These are phyloP conservation scores for Celastrina argiolus DNA, from an alignment of 2,888 invertebrate genomes.

Conservation along the genomic window DNA sequence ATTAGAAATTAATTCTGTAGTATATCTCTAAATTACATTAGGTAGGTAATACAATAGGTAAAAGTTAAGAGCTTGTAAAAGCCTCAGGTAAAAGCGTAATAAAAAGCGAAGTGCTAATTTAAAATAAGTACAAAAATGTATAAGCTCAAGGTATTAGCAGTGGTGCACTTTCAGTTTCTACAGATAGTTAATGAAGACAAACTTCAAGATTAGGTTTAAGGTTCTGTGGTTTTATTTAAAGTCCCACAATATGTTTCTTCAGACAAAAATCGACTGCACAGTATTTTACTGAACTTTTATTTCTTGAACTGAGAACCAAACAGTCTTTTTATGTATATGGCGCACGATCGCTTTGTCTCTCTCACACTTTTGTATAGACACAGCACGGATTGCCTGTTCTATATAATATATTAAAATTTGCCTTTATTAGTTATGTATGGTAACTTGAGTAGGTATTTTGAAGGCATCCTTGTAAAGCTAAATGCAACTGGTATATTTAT, in stretches of 20 bases:
- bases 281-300: too few species aligned
- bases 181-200: not conserved
- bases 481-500: not conserved
- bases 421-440: not conserved
- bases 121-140: not conserved
- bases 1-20: not conserved
- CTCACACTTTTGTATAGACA: not conserved
- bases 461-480: not conserved
- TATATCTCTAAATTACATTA: not conserved
- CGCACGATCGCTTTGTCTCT: not conserved
- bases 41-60: not conserved
- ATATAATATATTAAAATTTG: not conserved
- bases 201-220: not conserved
- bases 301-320: too few species aligned
- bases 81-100: too few species aligned
- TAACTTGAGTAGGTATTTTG: not conserved
- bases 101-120: not conserved
- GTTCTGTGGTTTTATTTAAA: too few species aligned
- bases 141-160: slow-evolving; percentile 14
- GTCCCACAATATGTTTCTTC: not conserved
- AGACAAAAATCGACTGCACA: not conserved
- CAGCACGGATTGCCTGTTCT: too few species aligned
- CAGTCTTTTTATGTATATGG: too few species aligned
- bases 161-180: not conserved
- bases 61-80: not conserved